phyloP scores from a whole-genome alignment of 2,113 vertebrate genomes.

The Peromyscus leucopus region DNA sequence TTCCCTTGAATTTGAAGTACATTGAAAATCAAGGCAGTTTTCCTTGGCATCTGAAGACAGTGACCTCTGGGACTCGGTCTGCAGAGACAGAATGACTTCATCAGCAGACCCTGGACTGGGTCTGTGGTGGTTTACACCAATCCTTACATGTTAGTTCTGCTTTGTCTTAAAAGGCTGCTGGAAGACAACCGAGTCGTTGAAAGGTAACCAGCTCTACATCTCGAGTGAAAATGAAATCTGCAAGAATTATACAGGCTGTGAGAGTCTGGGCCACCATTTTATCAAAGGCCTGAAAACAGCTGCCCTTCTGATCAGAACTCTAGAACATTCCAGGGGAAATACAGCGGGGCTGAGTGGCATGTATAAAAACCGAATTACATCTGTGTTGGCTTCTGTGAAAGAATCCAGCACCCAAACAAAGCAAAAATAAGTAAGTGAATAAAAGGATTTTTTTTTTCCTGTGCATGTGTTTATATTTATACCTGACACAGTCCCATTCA shows the following conservation, averaged over 20 bases:
- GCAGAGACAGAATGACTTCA: background rate
- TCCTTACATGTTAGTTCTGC: background rate
- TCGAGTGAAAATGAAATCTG: conserved; percentile 54
- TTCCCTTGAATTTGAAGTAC: background rate
- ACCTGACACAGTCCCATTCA: background rate
- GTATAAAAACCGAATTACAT: background rate
- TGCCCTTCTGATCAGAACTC: background rate
- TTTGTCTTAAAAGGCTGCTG: conserved; percentile 11
- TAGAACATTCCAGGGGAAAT: background rate
- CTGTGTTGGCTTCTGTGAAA: background rate
- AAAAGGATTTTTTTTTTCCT: background rate
- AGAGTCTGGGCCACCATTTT: background rate
- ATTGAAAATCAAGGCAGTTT: background rate
- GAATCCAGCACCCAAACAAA: background rate
- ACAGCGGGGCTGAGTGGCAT: background rate
- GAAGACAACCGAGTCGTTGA: conserved; percentile 21
- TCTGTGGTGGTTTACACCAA: background rate
- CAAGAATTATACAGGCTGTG: conserved; percentile 14
- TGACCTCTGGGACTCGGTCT: background rate
- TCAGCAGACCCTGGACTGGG: background rate
- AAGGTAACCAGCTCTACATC: conserved; percentile 6
- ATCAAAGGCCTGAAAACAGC: background rate
- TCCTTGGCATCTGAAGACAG: background rate
- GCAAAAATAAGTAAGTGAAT: background rate
- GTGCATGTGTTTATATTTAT: background rate